Percentiles rank a stretch among this genome's conserved stretches.
Evolutionary conservation across 2,888 invertebrate species (phyloP).

Genomic region (Linyphia triangularis): DNA sequence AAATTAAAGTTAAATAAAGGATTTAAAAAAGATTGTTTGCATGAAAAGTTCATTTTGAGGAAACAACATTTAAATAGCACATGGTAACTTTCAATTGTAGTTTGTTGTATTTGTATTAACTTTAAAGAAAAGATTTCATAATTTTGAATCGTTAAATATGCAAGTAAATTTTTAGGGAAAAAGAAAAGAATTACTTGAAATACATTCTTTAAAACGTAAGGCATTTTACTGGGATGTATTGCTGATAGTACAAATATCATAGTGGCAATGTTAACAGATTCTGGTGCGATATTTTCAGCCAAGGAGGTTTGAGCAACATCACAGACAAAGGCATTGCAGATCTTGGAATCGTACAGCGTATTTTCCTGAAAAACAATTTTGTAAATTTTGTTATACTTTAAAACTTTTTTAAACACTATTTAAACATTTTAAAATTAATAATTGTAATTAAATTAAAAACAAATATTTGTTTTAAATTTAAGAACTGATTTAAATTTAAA

Average conservation of each 20-base stretch:
- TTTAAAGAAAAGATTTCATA: no score
- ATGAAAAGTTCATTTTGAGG: no score
- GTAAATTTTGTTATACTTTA: background rate
- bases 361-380: conserved; percentile 78
- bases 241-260: conserved; percentile 97
- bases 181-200: conserved; percentile 81
- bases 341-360: conserved; percentile 84
- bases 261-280: conserved; percentile 88
- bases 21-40: no score
- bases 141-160: no score
- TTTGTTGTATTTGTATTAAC: no score
- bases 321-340: conserved; percentile 89
- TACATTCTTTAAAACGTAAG: conserved; percentile 83
- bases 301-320: conserved; percentile 89
- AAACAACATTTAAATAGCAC: no score
- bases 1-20: no score
- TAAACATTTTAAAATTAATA: background rate
- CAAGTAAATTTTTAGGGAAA: no score
- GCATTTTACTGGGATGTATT: conserved; percentile 92
- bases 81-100: no score
- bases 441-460: background rate
- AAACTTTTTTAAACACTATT: background rate
- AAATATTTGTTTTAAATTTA: background rate
- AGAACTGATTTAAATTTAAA: no score
- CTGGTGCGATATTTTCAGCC: conserved; percentile 81